Percentiles rank a stretch among this genome's conserved stretches.
These are phyloP conservation scores for Lateolabrax maculatus DNA, from an alignment of 2,797 vertebrate genomes.

Conservation along the genomic window DNA sequence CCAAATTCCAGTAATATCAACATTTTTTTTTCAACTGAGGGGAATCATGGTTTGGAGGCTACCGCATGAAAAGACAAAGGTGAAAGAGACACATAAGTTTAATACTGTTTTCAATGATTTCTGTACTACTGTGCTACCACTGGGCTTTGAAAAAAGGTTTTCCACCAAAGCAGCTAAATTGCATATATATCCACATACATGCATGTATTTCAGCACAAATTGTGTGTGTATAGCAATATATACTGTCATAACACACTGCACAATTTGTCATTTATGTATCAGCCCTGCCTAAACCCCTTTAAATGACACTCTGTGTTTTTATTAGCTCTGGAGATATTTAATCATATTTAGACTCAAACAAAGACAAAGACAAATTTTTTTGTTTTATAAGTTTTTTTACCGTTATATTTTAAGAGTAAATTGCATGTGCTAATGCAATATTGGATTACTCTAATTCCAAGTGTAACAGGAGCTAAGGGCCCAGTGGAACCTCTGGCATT, in stretches of 20 bases:
- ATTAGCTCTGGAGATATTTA: neutral
- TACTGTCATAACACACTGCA: neutral
- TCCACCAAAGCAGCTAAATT: neutral
- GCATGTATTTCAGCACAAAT: neutral
- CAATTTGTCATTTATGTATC: neutral
- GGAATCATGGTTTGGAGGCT: conserved; percentile 2
- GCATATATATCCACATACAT: neutral
- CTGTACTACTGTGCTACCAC: neutral
- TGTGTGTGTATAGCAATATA: neutral
- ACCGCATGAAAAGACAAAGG: conserved; percentile 3
- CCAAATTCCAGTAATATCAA: too few relatives aligned
- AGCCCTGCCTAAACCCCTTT: neutral
- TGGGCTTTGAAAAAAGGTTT: neutral
- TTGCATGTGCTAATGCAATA: neutral
- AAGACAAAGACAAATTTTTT: neutral
- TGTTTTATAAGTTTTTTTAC: conserved; percentile 9
- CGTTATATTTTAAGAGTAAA: conserved; percentile 23
- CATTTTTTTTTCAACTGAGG: conserved; percentile 20
- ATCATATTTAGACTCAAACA: conserved; percentile 10
- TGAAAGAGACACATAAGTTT: neutral
- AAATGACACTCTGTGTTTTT: neutral
- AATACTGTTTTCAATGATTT: neutral
- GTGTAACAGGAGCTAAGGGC: conserved; percentile 24
- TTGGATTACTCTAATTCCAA: conserved; percentile 15
- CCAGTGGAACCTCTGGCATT: conserved; percentile 41